These are phyloP conservation scores for Adrianichthys oophorus DNA, from an alignment of 2,797 vertebrate species.

Conservation along the genomic window DNA sequence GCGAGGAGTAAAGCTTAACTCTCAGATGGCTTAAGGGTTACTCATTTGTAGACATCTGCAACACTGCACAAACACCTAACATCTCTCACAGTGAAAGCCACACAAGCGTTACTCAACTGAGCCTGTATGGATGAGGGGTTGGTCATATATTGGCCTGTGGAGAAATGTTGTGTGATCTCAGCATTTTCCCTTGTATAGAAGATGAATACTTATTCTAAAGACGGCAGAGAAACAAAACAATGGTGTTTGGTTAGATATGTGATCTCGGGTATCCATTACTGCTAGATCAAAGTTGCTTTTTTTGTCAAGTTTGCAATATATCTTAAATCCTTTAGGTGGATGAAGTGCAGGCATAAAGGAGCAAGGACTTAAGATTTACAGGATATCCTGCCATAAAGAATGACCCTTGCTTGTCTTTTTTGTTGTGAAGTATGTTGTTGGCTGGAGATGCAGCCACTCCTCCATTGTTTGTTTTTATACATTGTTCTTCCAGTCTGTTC, in stretches of 20 bases:
- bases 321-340: constrained; percentile 23
- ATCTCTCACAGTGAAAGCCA: constrained; percentile 17
- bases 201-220: constrained; percentile 74
- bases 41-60: constrained; percentile 68
- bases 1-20: constrained; percentile 64
- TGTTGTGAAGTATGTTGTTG: constrained; percentile 22
- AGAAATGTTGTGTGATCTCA: constrained; percentile 74
- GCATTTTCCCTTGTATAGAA: constrained; percentile 69
- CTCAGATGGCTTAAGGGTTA: constrained; percentile 67
- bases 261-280: constrained; percentile 55
- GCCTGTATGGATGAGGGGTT: constrained; percentile 45
- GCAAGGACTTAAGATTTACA: constrained; percentile 31
- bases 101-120: constrained; percentile 36
- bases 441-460: constrained; percentile 20
- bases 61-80: constrained; percentile 48
- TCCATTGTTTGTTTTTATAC: constrained; percentile 21
- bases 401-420: constrained; percentile 38
- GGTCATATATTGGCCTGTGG: constrained; percentile 63
- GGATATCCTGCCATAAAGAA: constrained; percentile 46
- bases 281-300: constrained; percentile 59
- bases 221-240: constrained; percentile 66
- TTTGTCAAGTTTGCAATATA: constrained; percentile 57
- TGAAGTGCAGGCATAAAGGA: constrained; percentile 6
- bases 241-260: constrained; percentile 45
- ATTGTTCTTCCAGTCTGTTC: constrained; percentile 16